Base-by-base conservation (phyloP, 2,888 invertebrate genomes). In the Rhaphigaster nebulosa region DNA sequence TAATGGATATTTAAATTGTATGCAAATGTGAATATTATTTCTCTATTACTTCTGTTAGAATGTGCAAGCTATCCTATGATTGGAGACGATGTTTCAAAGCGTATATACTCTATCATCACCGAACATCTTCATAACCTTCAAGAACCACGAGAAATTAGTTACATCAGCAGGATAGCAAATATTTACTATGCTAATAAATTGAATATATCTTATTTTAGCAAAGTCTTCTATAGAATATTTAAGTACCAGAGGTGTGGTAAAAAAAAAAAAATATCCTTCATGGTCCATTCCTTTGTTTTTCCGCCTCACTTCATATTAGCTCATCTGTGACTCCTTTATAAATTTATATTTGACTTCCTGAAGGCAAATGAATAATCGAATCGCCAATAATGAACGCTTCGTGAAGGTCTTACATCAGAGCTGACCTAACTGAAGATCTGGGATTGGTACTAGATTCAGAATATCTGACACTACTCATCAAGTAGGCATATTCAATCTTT, bases 291-390 rank as follows among this genome's bases (percentile, higher is more conserved):
- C n/a, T 45, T 84, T 84, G 45, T 26, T n/a, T 84, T 84, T 50
- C 26, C 13, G 45, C 45, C 41, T 50, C 45, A 84, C 0, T 84
- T 84, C 26, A n/a, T 26, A 84, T 84, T 84, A 84, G 41, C 84
- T 84, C 45, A 84, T 45, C 84, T 41, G 13, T 84, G 45, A 84
- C 84, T 84, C 84, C 45, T 84, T 45, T 84, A 38, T 50, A 41
- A 84, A 84, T 41, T n/a, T 41, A 84, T 84, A n/a, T 45, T n/a
- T 76, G 70, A 76, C 34, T 76, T 76, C 70, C 70, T 38, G 38
- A 76, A 84, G 45, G n/a, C 45, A 41, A n/a, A 84, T 84, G 84
- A 84, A n/a, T 84, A 45, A 84, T 84, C 45, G n/a, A 84, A 50
- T 18, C n/a, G 84, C 84, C 45, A 15, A 26, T 84, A 84, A 84